Base-by-base conservation (phyloP, 2,888 invertebrate genomes). In the Calliscelio sp. region DNA sequence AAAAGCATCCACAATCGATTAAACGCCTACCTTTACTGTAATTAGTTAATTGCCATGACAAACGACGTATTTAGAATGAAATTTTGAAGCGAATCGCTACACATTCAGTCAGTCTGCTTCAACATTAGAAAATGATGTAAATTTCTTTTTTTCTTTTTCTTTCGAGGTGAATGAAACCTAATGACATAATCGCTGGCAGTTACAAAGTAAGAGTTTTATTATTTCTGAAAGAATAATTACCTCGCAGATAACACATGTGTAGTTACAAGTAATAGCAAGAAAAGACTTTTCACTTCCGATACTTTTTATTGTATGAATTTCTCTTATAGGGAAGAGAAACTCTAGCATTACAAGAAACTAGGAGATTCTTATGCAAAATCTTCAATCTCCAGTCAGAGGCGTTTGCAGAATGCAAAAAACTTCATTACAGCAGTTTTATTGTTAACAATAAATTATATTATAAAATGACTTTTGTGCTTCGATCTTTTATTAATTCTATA, bases 201-300 rank as follows among this genome's bases (percentile, higher is more conserved):
- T 57, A 70, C 70, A 77, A 71, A 81, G 68, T 75, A 75, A 77
- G 65, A 82, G 77, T 77, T 77, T 81, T 65, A 82, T 71, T 81
- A 44, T 70, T 70, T 77, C 70, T 32, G 65, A 70, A 75, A 75
- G 75, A 81, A 61, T 81, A 81, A 81, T 81, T 77, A 71, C 63
- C 35, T 20, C 35, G 66, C 70, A 70, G 74, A 63, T 75, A 74
- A 70, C 81, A 61, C 81, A 18, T 61, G 68, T 55, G 74, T 25
- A 32, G 53, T 75, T 75, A 44, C 53, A 44, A 53, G 81, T 75
- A 55, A 75, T 75, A 66, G 74, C 16, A 70, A 81, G 74, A 81
- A 63, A 53, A 46, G 68, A 57, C 49, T 74, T 75, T 70, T 81
- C 57, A 81, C 81, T 81, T 81, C 74, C 81, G 81, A 81, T 81